Evolutionary conservation across 2,113 vertebrate species (phyloP).

Genomic region (Acanthochromis polyacanthus): DNA sequence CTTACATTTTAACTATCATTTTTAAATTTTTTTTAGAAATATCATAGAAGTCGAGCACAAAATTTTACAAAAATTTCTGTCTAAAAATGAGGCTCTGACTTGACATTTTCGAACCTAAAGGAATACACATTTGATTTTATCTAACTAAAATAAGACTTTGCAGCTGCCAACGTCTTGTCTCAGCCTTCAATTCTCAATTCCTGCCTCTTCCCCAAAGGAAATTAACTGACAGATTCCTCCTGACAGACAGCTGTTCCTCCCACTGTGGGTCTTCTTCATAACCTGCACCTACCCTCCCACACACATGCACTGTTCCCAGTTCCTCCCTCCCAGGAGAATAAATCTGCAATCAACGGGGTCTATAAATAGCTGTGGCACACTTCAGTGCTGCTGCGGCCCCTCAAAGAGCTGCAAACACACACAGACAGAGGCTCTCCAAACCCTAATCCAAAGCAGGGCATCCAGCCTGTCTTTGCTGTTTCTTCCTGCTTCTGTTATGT

Average conservation of each 20-base stretch:
- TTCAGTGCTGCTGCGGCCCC: conserved; percentile 71
- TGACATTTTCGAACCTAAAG: no score
- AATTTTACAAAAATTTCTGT: no score
- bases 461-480: conserved; percentile 25
- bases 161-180: conserved; percentile 39
- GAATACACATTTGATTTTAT: no score
- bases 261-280: conserved; percentile 72
- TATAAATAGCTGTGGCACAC: conserved; percentile 84
- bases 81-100: no score
- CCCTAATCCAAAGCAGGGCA: conserved; percentile 57
- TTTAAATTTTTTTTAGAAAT: no score
- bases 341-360: conserved; percentile 86
- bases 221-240: conserved; percentile 82
- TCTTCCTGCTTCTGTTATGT: conserved; percentile 36
- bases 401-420: conserved; percentile 52
- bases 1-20: no score
- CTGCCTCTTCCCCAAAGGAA: conserved; percentile 81
- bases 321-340: conserved; percentile 80
- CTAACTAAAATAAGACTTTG: conserved; percentile 25
- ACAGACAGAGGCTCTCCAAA: conserved; percentile 24
- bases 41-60: no score
- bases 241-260: conserved; percentile 87
- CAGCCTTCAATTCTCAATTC: conserved; percentile 64
- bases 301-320: conserved; percentile 47
- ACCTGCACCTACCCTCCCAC: conserved; percentile 65